Percentiles rank a stretch among this genome's conserved stretches.
These are phyloP conservation scores for Microdon myrmicae DNA, from an alignment of 2,888 invertebrate species.

Conservation along the genomic window DNA sequence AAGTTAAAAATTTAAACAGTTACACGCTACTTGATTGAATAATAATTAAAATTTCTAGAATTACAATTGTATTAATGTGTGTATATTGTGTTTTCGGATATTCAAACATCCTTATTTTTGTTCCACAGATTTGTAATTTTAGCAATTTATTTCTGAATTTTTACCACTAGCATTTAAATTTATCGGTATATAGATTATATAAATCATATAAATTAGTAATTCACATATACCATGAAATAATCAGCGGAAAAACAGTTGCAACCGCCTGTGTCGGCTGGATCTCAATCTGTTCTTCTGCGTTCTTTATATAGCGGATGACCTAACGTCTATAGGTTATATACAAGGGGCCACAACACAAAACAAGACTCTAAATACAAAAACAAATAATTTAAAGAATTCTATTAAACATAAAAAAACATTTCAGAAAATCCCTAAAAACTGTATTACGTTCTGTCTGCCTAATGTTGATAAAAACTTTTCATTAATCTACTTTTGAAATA, in stretches of 20 bases:
- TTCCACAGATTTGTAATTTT: conserved; percentile 33
- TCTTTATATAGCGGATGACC: too few species aligned
- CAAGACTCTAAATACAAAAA: conserved; percentile 12
- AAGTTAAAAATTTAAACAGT: conserved; percentile 40
- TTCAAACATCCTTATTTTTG: conserved; percentile 25
- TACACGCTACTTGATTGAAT: conserved; percentile 37
- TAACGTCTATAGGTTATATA: too few species aligned
- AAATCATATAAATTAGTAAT: conserved; percentile 50
- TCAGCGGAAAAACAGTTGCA: conserved; percentile 21
- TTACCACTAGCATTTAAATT: conserved; percentile 49
- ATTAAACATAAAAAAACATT: too few species aligned
- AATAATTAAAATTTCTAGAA: conserved; percentile 41
- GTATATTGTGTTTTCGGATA: neutral
- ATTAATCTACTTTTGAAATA: conserved; percentile 29
- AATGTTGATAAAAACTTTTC: neutral
- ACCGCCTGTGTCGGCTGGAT: neutral
- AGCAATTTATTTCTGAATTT: conserved; percentile 39
- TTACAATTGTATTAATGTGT: conserved; percentile 26
- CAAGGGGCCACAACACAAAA: conserved; percentile 9
- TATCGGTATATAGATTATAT: conserved; percentile 41
- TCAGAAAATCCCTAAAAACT: neutral
- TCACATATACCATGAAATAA: conserved; percentile 45
- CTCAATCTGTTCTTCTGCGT: neutral
- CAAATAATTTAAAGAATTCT: conserved; percentile 23
- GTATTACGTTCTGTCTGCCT: neutral